phyloP scores from a whole-genome alignment of 30 jellyfish, hydroid and myxozoan genomes.

The Calvadosia cruxmelitensis region DNA sequence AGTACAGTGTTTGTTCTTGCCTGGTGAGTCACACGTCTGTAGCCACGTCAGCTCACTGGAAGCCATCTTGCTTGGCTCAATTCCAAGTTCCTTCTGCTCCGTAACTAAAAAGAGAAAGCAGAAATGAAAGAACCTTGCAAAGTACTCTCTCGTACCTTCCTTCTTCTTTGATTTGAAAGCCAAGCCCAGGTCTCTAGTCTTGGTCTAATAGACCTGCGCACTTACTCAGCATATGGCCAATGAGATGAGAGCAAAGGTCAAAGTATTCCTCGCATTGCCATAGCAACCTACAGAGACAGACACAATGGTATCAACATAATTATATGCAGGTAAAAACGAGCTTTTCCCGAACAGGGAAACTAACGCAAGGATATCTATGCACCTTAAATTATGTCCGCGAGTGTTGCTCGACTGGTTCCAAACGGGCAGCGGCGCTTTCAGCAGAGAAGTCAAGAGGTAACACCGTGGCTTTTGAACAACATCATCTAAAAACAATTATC shows the following conservation, averaged over 20 bases:
- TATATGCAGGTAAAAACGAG: too few species aligned
- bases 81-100: slow-evolving; percentile 39
- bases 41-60: slow-evolving; percentile 61
- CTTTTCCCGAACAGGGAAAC: too few species aligned
- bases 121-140: neutral
- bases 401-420: slow-evolving; percentile 73
- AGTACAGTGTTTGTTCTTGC: too few species aligned
- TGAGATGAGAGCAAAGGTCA: slow-evolving; percentile 57
- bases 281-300: slow-evolving; percentile 23
- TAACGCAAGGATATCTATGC: too few species aligned
- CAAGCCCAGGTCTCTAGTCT: too few species aligned
- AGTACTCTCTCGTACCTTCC: too few species aligned
- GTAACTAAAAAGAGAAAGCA: neutral
- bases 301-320: too few species aligned
- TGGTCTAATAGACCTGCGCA: too few species aligned
- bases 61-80: slow-evolving; percentile 43
- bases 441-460: slow-evolving; percentile 45
- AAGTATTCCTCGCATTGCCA: slow-evolving; percentile 65
- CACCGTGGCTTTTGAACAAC: slow-evolving; percentile 42
- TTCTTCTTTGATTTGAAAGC: too few species aligned
- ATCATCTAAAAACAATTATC: slow-evolving; percentile 20
- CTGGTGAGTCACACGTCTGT: slow-evolving; percentile 13
- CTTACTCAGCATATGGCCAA: slow-evolving; percentile 33
- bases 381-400: slow-evolving; percentile 29
- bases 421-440: slow-evolving; percentile 69